Base-by-base conservation (phyloP, 1,140 invertebrate genomes). In the Calephelis virginiensis region DNA sequence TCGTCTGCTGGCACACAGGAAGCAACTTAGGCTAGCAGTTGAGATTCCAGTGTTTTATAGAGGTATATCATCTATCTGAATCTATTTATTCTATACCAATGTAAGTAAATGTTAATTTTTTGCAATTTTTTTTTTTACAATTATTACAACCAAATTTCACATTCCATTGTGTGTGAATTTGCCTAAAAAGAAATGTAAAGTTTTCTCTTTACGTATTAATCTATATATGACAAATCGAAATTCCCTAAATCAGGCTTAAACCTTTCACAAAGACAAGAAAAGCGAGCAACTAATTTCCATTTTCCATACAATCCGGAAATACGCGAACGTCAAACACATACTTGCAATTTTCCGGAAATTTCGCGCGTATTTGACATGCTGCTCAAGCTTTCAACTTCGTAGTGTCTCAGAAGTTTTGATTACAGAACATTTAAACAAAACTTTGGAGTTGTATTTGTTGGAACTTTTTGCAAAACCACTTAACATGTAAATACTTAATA, bases 241-340 rank as follows among this genome's bases (percentile, higher is more conserved):
- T 28, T 53, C 9, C 17, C 14, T 28, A 12, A 50, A 50, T n/a
- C 48, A 53, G 17, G 49, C 49, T 53, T 53, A 53, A 53, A 5
- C 14, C 11, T 53, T 53, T 53, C 14, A 13, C 13, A 53, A 13
- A 28, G 49, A 53, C 17, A 53, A 53, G 49, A n/a, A 53, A 53
- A 53, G 17, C 40, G 49, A 4, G 13, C 49, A 17, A 53, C 49
- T 53, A 53, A 53, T 53, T 53, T 53, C 13, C 49, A 53, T 53
- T 53, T 53, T 17, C 13, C 49, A 53, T 17, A 10, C 14, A 17
- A 17, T 53, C 12, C 12, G 17, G 49, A 53, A 17, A 17, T 53
- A 10, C 17, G 14, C 8, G 17, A 53, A 28, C 49, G 14, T 28
- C 14, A 53, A 53, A 53, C 49, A 53, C 49, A 53, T 53, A 17